A percentile compares a stretch with the other conserved stretches of the same genome.
Conservation (phyloP, 2,113 vertebrate species). For the Telmatochromis bifrenatus region DNA sequence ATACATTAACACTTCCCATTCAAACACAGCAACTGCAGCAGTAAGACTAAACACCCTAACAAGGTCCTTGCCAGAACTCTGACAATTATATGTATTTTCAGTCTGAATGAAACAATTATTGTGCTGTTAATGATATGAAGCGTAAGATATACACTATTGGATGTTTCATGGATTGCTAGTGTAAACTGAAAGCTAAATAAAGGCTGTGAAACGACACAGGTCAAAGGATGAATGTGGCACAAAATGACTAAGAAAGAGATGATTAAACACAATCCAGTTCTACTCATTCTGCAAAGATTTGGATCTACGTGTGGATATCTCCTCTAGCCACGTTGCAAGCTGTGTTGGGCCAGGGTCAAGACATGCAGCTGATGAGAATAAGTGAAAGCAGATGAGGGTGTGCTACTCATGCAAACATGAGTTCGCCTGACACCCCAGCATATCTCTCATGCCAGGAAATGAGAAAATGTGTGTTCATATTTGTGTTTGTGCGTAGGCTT, state of each 20-base stretch:
- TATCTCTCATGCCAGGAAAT: conserved; percentile 6
- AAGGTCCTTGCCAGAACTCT: neutral
- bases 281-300: neutral
- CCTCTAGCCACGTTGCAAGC: neutral
- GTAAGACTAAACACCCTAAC: neutral
- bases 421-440: neutral
- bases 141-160: neutral
- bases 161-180: neutral
- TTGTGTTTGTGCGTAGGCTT: neutral
- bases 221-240: neutral
- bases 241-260: neutral
- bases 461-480: neutral
- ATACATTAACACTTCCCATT: neutral
- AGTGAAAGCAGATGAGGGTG: conserved; percentile 50
- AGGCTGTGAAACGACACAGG: neutral
- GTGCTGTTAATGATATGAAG: neutral
- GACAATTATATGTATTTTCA: neutral
- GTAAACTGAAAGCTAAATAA: neutral
- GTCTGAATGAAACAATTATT: neutral
- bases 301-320: neutral
- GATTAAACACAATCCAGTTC: neutral
- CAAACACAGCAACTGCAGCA: neutral
- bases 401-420: neutral
- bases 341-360: conserved; percentile 5
- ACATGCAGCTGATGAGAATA: neutral